A percentile compares a stretch with the other conserved stretches of the same genome.
These are phyloP conservation scores for Tetheella fluctuosa DNA, from an alignment of 2,888 invertebrate species.

Conservation along the genomic window DNA sequence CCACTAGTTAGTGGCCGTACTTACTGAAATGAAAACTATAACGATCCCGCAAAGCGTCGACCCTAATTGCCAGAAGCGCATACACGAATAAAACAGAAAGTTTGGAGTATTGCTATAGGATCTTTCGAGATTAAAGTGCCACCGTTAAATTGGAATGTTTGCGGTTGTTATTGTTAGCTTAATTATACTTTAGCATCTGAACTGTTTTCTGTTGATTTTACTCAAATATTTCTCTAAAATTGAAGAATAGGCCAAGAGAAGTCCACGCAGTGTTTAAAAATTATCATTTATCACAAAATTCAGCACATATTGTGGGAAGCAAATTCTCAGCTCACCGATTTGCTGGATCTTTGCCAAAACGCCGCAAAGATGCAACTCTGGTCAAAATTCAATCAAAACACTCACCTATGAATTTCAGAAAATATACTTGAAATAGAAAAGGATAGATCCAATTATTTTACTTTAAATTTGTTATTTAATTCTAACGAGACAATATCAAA, in stretches of 20 bases:
- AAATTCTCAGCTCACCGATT: background rate
- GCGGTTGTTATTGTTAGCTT: background rate
- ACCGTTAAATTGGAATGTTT: conserved; percentile 8
- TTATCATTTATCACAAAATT: conserved; percentile 5
- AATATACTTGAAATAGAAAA: background rate
- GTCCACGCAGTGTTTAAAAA: background rate
- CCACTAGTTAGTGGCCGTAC: conserved; percentile 48
- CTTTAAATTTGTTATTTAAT: background rate
- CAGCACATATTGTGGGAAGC: background rate
- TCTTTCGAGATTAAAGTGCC: background rate
- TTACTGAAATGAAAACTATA: conserved; percentile 70
- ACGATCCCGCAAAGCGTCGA: conserved; percentile 48
- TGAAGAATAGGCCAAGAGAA: too few species aligned
- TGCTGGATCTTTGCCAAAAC: conserved; percentile 14
- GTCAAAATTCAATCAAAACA: background rate
- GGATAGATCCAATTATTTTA: background rate
- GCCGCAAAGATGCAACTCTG: background rate
- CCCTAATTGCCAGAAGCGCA: conserved; percentile 47
- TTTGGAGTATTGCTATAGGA: conserved; percentile 9
- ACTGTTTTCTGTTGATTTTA: background rate
- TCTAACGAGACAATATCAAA: conserved; percentile 7
- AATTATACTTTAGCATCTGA: background rate
- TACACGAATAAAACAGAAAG: conserved; percentile 25
- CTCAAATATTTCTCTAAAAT: background rate
- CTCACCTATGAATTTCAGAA: background rate